These are phyloP conservation scores for Desmophyllum pertusum DNA, from an alignment of 92 coral and sea anemone species.

Conservation along the genomic window DNA sequence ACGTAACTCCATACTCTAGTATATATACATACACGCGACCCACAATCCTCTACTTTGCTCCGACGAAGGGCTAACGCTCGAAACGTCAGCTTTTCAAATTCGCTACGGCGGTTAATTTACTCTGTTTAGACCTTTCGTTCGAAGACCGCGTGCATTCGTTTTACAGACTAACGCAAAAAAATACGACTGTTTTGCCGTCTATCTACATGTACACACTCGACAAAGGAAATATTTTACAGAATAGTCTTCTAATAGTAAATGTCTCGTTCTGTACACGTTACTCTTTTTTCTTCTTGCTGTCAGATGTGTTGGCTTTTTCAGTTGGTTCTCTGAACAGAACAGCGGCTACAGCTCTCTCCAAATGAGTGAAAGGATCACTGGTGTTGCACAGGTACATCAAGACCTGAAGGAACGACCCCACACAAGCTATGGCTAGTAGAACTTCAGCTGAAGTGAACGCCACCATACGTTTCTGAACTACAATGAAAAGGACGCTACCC, in stretches of 20 bases:
- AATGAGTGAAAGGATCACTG: conserved; percentile 67
- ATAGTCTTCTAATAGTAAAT: not conserved
- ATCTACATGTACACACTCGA: too few relatives aligned
- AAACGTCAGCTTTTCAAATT: too few relatives aligned
- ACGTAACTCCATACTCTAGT: too few relatives aligned
- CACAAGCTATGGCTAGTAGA: conserved; percentile 49
- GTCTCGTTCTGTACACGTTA: not conserved
- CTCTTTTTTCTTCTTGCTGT: conserved; percentile 57
- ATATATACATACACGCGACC: too few relatives aligned
- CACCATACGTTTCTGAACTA: conserved; percentile 59
- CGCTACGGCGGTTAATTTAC: too few relatives aligned
- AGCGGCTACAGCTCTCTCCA: conserved; percentile 76
- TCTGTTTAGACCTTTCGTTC: too few relatives aligned
- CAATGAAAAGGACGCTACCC: conserved; percentile 60
- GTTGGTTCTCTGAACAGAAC: conserved; percentile 70
- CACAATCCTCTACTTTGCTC: too few relatives aligned
- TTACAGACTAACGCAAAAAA: too few relatives aligned
- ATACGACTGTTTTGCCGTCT: too few relatives aligned
- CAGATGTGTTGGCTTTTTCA: conserved; percentile 58
- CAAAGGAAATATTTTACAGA: not conserved
- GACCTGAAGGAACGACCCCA: conserved; percentile 65
- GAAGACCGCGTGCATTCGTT: too few relatives aligned
- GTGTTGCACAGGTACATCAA: conserved; percentile 56
- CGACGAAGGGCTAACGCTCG: too few relatives aligned
- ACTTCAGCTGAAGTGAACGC: conserved; percentile 54